Evolutionary conservation across 2,888 invertebrate genomes (phyloP), one percentile per base, ranked within the genome.

Genomic region (Xestia ashworthii): DNA sequence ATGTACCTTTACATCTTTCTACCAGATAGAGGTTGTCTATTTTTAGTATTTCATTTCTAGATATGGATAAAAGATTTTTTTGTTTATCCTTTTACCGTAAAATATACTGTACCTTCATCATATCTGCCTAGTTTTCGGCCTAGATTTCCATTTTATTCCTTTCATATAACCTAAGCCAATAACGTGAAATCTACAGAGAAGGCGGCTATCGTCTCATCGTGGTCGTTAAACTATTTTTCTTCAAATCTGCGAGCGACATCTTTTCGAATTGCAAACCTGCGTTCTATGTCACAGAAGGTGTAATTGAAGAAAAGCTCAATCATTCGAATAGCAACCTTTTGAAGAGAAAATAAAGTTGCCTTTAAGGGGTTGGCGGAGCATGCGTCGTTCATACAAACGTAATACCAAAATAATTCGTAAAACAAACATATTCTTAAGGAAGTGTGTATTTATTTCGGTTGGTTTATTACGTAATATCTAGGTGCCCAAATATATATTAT

Each of bases 1-100:
- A 83, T 83, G 50, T 58, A 74, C 50, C 65, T 70, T 55, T 32
- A 76, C 44, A 48, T 50, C n/a, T 55, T 46, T 70, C 3, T 72
- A 38, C 22, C 6, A 82, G 58, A 82, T 66, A 3, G 14, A 41
- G 41, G 48, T 62, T n/a, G 19, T 46, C 55, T 77, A 78, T 71
- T 71, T 80, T n/a, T 70, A 46, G 25, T 25, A 25, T 44, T 12
- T 60, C 16, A 69, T 74, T 58, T 65, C 60, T 55, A 58, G n/a
- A 44, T 71, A 66, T 50, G 55, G 41, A 25, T 48, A 38, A 60
- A 66, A 41, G 38, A 14, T 44, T 68, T 73, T n/a, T 25, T 58
- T 3, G 16, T 32, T 32, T 65, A 50, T 50, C n/a, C 38, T 22
- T 65, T 55, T 14, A 19, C 22, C 5, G 19, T 38, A 19, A 25